Evolutionary conservation across 2,888 invertebrate genomes (phyloP).

Genomic region (Scaptomyza parva): DNA sequence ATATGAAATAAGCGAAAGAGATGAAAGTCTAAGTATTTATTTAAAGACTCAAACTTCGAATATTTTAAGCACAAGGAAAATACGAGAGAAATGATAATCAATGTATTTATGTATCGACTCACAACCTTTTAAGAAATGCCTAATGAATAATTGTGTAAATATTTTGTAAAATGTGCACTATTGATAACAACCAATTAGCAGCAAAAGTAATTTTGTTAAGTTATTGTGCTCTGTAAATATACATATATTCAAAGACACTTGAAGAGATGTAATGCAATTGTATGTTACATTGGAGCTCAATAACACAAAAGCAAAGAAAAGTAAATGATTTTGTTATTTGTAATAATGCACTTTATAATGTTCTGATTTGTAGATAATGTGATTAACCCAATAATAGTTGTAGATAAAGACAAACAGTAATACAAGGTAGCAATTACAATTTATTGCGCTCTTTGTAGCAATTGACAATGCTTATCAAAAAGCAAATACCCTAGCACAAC

Average conservation of each 20-base stretch:
- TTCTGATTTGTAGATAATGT: slow-evolving; percentile 20
- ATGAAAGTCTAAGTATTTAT: too few relatives aligned
- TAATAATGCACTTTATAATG: background rate
- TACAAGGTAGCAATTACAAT: slow-evolving; percentile 8
- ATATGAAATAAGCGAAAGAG: too few relatives aligned
- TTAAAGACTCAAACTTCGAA: too few relatives aligned
- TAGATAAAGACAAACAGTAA: slow-evolving; percentile 27
- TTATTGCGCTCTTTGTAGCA: slow-evolving; percentile 32
- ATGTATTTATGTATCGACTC: too few relatives aligned
- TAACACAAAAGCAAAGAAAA: background rate
- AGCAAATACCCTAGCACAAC: slow-evolving; percentile 6
- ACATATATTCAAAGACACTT: background rate
- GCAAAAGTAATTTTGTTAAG: slow-evolving; percentile 18
- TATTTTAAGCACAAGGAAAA: too few relatives aligned
- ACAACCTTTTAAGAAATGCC: too few relatives aligned
- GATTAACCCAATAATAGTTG: slow-evolving; percentile 23
- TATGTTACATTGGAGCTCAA: background rate
- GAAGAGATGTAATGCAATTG: background rate
- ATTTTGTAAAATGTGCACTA: background rate
- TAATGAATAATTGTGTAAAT: background rate
- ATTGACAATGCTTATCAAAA: slow-evolving; percentile 39
- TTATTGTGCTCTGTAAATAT: slow-evolving; percentile 8
- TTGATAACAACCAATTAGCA: slow-evolving; percentile 14
- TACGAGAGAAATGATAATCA: too few relatives aligned
- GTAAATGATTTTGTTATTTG: background rate